phyloP scores from a whole-genome alignment of 2,797 vertebrate species.

The Psittacula derbiana region DNA sequence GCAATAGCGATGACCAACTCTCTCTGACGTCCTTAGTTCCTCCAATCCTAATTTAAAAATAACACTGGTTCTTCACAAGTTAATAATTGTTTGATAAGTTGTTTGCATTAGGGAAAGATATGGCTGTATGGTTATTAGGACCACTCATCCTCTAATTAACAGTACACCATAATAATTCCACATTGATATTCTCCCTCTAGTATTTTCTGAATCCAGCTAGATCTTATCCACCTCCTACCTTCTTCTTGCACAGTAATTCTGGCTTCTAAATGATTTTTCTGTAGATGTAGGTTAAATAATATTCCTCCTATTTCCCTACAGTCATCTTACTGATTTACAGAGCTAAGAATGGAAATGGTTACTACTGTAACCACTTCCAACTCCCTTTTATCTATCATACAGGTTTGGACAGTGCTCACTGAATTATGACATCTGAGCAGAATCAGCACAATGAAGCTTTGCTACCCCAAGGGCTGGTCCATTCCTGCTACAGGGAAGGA shows the following conservation, averaged over 20 bases:
- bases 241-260: not conserved
- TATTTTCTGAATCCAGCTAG: not conserved
- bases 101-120: not conserved
- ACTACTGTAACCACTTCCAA: not conserved
- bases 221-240: not conserved
- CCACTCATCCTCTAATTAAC: not conserved
- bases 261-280: not conserved
- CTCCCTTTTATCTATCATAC: not conserved
- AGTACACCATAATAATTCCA: not conserved
- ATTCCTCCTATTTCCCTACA: not conserved
- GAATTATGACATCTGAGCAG: not conserved
- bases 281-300: not conserved
- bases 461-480: not conserved
- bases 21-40: not conserved
- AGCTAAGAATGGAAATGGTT: not conserved
- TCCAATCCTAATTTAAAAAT: constrained; percentile 16
- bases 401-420: not conserved
- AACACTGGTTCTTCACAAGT: constrained; percentile 13
- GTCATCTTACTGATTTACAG: not conserved
- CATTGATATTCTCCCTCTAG: not conserved
- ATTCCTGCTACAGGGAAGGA: accelerated
- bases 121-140: not conserved
- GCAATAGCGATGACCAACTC: not conserved
- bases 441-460: accelerated
- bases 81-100: not conserved